Conservation (phyloP, 2,888 invertebrate species). For the Caradrina kadenii region DNA sequence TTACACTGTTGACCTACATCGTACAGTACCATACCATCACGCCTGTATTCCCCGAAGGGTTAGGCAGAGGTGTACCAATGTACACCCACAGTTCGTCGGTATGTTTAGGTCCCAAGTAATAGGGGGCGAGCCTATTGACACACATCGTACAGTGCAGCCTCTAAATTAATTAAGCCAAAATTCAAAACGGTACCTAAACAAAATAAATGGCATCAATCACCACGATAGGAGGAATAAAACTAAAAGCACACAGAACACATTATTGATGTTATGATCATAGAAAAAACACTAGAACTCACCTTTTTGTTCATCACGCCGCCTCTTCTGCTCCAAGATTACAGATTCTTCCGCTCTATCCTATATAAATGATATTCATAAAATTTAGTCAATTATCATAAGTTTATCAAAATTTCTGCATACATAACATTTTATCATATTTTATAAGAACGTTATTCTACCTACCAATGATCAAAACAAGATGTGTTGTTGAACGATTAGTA, state of each 20-base stretch:
- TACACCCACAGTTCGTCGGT: too few relatives aligned
- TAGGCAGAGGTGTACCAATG: too few relatives aligned
- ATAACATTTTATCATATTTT: too few relatives aligned
- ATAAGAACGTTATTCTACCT: neutral
- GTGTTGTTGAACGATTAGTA: neutral
- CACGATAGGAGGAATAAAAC: neutral
- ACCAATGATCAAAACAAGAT: neutral
- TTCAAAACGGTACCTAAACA: too few relatives aligned
- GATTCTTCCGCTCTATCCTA: conserved; percentile 94
- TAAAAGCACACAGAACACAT: conserved; percentile 1
- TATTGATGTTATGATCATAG: neutral
- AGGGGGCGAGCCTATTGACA: too few relatives aligned
- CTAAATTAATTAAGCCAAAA: too few relatives aligned
- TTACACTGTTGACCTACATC: too few relatives aligned
- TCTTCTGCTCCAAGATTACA: conserved; percentile 92
- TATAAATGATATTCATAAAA: conserved; percentile 38
- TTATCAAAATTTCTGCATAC: neutral
- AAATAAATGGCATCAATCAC: too few relatives aligned
- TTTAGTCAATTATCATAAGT: conserved; percentile 12
- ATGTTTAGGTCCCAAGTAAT: too few relatives aligned
- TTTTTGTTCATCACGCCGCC: conserved; percentile 95
- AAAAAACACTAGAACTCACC: conserved; percentile 81
- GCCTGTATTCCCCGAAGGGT: too few relatives aligned
- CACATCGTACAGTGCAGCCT: too few relatives aligned
- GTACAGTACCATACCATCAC: too few relatives aligned